Percentiles rank a stretch among this genome's conserved stretches.
Evolutionary conservation across 2,888 invertebrate species (phyloP).

Genomic region (Lasioglossum marginatum): DNA sequence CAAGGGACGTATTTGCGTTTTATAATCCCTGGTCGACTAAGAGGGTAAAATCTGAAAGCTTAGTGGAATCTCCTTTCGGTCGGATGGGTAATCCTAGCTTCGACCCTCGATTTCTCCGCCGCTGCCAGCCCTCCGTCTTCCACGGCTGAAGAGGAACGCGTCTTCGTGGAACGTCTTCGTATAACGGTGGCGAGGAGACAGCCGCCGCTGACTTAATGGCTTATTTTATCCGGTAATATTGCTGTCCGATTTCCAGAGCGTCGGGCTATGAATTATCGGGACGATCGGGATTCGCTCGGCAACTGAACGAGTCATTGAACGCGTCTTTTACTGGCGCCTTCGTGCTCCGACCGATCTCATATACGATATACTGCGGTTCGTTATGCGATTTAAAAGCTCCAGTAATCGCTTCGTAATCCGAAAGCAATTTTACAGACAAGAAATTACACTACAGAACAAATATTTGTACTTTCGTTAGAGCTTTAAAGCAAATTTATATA

Average conservation of each 20-base stretch:
- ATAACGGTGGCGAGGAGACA: conserved; percentile 66
- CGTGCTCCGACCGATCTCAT: not conserved
- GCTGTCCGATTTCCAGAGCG: conserved; percentile 72
- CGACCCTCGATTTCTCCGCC: conserved; percentile 65
- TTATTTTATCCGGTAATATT: conserved; percentile 82
- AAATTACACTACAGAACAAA: not conserved
- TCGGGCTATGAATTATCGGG: conserved; percentile 63
- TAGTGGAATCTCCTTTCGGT: conserved; percentile 82
- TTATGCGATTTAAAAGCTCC: not conserved
- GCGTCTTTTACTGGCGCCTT: not conserved
- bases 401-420: not conserved
- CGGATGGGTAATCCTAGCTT: conserved; percentile 77
- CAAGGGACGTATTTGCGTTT: conserved; percentile 84
- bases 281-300: conserved; percentile 34
- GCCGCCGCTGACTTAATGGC: conserved; percentile 79
- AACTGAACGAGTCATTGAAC: conserved; percentile 36
- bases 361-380: not conserved
- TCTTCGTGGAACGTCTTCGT: conserved; percentile 73
- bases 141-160: conserved; percentile 61
- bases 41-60: conserved; percentile 84
- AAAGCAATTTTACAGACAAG: not conserved
- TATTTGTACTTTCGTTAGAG: not conserved
- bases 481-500: not conserved
- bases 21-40: conserved; percentile 83
- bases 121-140: conserved; percentile 56